A percentile compares a stretch with the other conserved stretches of the same genome.
Conservation (phyloP, 2,113 vertebrate species). For the Ailurus styani region DNA sequence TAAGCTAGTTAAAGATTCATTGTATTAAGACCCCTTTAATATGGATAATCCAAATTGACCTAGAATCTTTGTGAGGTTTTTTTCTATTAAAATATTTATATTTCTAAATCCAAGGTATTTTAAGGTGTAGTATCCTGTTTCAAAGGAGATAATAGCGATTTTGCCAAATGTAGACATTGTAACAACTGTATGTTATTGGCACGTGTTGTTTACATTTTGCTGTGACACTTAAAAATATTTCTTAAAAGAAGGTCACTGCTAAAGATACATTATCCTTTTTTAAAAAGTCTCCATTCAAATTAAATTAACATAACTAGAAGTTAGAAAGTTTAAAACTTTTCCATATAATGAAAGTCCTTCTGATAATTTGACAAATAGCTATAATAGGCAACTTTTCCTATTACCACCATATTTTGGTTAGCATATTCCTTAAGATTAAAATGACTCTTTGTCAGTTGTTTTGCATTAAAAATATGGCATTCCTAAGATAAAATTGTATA, state of each 20-base stretch:
- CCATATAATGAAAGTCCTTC: slow-evolving; percentile 71
- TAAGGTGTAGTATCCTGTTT: slow-evolving; percentile 83
- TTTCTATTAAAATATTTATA: slow-evolving; percentile 87
- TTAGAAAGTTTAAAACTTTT: slow-evolving; percentile 72
- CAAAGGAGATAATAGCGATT: slow-evolving; percentile 79
- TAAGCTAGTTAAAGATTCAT: slow-evolving; percentile 84
- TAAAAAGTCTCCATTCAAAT: slow-evolving; percentile 71
- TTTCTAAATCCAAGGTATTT: slow-evolving; percentile 84
- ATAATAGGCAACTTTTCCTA: slow-evolving; percentile 61
- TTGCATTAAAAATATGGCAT: slow-evolving; percentile 69
- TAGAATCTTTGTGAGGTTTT: slow-evolving; percentile 81
- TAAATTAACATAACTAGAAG: slow-evolving; percentile 75
- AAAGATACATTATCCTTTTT: slow-evolving; percentile 85
- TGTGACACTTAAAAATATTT: slow-evolving; percentile 77
- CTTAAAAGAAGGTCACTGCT: slow-evolving; percentile 76
- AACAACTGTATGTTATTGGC: slow-evolving; percentile 79
- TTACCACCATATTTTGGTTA: slow-evolving; percentile 64
- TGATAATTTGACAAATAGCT: slow-evolving; percentile 70
- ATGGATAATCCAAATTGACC: slow-evolving; percentile 84
- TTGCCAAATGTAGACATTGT: slow-evolving; percentile 84
- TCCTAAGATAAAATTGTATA: slow-evolving; percentile 64
- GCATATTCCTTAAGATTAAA: slow-evolving; percentile 70
- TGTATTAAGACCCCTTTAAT: slow-evolving; percentile 84
- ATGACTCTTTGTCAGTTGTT: slow-evolving; percentile 63
- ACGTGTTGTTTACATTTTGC: slow-evolving; percentile 83